phyloP scores from a whole-genome alignment of 2,113 vertebrate genomes.

The Orycteropus afer region DNA sequence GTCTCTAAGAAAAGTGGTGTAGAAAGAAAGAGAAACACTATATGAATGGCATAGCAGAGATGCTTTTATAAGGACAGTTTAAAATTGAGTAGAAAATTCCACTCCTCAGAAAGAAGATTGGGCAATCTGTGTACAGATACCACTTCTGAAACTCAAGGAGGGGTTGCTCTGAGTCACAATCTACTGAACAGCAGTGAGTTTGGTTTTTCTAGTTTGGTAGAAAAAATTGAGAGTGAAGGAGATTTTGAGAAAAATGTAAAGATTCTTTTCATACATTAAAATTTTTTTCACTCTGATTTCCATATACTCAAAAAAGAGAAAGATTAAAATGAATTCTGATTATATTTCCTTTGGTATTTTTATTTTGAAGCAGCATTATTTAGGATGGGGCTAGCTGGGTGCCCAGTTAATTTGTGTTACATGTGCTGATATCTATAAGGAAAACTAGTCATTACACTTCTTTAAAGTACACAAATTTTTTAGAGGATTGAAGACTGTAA shows the following conservation, averaged over 20 bases:
- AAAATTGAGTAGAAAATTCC: neutral
- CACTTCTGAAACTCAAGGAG: no score
- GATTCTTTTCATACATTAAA: neutral
- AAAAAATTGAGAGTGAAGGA: neutral
- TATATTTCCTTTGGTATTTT: neutral
- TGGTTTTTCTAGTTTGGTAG: neutral
- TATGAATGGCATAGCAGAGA: neutral
- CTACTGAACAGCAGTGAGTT: no score
- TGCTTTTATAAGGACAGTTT: neutral
- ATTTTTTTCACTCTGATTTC: neutral
- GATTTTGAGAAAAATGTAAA: constrained; percentile 22
- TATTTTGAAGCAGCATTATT: neutral
- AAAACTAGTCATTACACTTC: neutral
- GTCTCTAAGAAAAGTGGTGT: neutral
- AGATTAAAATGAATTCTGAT: constrained; percentile 15
- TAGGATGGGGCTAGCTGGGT: neutral
- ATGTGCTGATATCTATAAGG: neutral
- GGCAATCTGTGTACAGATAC: no score
- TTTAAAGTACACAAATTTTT: neutral
- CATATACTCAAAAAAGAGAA: neutral
- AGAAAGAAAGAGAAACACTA: neutral
- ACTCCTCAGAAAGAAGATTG: neutral
- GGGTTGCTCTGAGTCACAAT: no score
- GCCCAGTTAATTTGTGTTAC: neutral
- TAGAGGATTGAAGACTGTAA: neutral